Base-by-base conservation (phyloP, 2,113 vertebrate genomes). In the Nasalis larvatus region DNA sequence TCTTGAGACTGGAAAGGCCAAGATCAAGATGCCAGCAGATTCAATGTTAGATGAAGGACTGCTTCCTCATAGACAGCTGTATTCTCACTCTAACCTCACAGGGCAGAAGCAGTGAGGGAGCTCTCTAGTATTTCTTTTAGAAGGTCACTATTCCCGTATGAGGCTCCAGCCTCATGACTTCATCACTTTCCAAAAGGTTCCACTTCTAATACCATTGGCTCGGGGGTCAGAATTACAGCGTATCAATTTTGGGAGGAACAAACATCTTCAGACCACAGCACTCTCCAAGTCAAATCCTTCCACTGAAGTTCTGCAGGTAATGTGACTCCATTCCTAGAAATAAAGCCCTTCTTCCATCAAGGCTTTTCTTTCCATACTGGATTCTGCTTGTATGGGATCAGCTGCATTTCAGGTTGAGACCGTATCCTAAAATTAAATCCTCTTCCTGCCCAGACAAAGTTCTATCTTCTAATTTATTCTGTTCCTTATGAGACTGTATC, bases 401-500 rank as follows among this genome's bases (percentile, higher is more conserved):
- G 20, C 32, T 82, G 9, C 27, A 27, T 42, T 52, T 21, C 1
- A 63, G 20, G 23, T 32, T 32, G 6, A 86, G 30, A 82, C 4
- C 4, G 0, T 89, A 83, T 85, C 30, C 23, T 78, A 80, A 94
- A 83, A 92, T 56, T 12, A 74, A 56, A 87, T 56, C 52, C 56
- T 58, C 3, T 78, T 97, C 2, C 47, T 76, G 25, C 18, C 27
- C 47, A 80, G 14, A 60, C 18, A 16, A 60, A 10, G 82, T 83
- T 92, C 58, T 97, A 56, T 85, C 84, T 78, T 90, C 56, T 89
- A 92, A 86, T 86, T 92, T 92, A 54, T 92, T 94, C 76, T 11
- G 60, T 23, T 56, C 32, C 27, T 45, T 35, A n/a, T 66, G 49
- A 95, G 23, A 91, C 49, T 5, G 0, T 88, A 35, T 68, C 40